A percentile compares a stretch with the other conserved stretches of the same genome.
These are phyloP conservation scores for Caiman crocodilus DNA, from an alignment of 2,797 vertebrate genomes.

Conservation along the genomic window DNA sequence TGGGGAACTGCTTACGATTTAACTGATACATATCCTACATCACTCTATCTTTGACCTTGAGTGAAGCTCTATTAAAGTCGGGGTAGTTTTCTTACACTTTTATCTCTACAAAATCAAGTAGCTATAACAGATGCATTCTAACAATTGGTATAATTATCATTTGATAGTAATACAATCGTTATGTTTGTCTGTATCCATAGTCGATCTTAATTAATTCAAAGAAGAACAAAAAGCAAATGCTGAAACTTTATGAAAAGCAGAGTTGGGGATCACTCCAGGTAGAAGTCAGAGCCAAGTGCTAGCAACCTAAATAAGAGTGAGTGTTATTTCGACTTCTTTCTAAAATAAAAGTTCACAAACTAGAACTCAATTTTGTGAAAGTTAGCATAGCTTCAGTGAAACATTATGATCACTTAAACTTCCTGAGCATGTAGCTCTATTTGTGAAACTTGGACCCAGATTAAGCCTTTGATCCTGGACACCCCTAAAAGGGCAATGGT, in stretches of 20 bases:
- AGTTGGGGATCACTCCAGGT: background rate
- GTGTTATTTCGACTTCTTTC: background rate
- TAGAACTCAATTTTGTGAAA: background rate
- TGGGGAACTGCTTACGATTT: too few relatives aligned
- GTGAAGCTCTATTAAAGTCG: too few relatives aligned
- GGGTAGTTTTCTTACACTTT: too few relatives aligned
- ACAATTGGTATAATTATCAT: too few relatives aligned
- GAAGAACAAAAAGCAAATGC: background rate
- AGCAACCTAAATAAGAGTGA: background rate
- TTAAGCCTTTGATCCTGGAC: background rate
- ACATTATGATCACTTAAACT: background rate
- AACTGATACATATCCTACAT: too few relatives aligned
- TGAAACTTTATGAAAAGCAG: background rate
- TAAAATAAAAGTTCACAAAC: background rate
- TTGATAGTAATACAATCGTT: too few relatives aligned
- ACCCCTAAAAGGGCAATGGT: background rate
- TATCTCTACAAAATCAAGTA: too few relatives aligned
- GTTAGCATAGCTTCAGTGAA: background rate
- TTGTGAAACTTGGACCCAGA: background rate
- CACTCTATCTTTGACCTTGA: too few relatives aligned
- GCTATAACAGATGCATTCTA: too few relatives aligned
- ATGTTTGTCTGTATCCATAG: too few relatives aligned
- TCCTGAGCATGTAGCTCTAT: background rate
- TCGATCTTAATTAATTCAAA: background rate
- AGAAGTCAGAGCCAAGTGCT: background rate